phyloP scores from a whole-genome alignment of 2,888 invertebrate species.

The Ormyrus labotus region DNA sequence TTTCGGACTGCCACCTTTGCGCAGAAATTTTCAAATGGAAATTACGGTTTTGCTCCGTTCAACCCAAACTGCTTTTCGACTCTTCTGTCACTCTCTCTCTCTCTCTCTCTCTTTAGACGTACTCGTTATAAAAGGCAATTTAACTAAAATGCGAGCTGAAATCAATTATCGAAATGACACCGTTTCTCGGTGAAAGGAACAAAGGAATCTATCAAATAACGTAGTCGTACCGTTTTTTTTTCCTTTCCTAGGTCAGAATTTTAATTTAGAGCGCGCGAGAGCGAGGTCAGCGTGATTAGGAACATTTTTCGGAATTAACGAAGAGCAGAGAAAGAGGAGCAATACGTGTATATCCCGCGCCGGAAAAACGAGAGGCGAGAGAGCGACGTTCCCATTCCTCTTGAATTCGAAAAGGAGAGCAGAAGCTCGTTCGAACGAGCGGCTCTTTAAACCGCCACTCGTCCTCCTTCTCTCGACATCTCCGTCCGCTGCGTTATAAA shows the following conservation, averaged over 20 bases:
- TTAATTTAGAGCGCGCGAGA: slow-evolving; percentile 21
- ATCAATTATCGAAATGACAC: no score
- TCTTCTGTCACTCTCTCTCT: no score
- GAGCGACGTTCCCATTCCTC: neutral
- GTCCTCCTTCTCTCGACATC: slow-evolving; percentile 5
- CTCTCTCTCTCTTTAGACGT: no score
- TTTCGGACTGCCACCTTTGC: no score
- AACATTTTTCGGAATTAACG: neutral
- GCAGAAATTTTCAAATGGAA: no score
- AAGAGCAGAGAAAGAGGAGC: neutral
- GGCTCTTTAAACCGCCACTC: slow-evolving; percentile 14
- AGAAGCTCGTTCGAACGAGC: neutral
- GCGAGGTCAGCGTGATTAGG: slow-evolving; percentile 1
- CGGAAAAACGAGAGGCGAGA: neutral
- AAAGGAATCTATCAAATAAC: no score
- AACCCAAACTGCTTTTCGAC: no score
- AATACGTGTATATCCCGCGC: neutral
- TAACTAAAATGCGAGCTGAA: no score
- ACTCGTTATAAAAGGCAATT: no score
- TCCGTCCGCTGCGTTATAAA: neutral
- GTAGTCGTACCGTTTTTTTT: no score
- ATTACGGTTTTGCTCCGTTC: no score
- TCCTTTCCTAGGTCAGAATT: slow-evolving; percentile 17
- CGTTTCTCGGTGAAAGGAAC: neutral
- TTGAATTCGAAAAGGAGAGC: slow-evolving; percentile 29